phyloP scores from a whole-genome alignment of 2,113 vertebrate species.

The Corynorhinus townsendii region DNA sequence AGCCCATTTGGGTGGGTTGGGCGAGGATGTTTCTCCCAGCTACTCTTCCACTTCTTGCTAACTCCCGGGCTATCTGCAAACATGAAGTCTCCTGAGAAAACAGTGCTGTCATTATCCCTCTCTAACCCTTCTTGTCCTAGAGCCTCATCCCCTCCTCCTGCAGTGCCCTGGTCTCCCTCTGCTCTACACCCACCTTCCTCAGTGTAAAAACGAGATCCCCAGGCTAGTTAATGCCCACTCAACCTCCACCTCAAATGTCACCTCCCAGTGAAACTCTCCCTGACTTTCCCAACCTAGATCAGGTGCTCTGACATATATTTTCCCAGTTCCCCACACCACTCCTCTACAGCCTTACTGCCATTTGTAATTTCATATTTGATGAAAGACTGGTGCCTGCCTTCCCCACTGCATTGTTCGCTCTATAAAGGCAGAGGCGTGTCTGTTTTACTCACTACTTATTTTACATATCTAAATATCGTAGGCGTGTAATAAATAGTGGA shows the following conservation, averaged over 20 bases:
- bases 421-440: not conserved
- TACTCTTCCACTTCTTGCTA: not conserved
- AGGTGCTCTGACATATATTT: not conserved
- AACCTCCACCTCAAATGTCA: not conserved
- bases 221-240: not conserved
- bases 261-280: not conserved
- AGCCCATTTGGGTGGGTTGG: not conserved
- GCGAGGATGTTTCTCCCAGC: not conserved
- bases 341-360: not conserved
- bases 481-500: not conserved
- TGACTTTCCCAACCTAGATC: not conserved
- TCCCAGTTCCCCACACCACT: not conserved
- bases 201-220: not conserved
- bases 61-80: not conserved
- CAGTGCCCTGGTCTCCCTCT: not conserved
- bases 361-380: not conserved
- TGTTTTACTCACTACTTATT: not conserved
- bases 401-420: not conserved
- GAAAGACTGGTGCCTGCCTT: not conserved
- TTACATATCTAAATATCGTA: not conserved
- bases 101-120: not conserved
- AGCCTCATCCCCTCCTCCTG: not conserved
- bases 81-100: not conserved
- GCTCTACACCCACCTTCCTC: not conserved
- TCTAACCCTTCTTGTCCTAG: not conserved